phyloP scores from a whole-genome alignment of 2,888 invertebrate genomes.

The Pimpla rufipes region DNA sequence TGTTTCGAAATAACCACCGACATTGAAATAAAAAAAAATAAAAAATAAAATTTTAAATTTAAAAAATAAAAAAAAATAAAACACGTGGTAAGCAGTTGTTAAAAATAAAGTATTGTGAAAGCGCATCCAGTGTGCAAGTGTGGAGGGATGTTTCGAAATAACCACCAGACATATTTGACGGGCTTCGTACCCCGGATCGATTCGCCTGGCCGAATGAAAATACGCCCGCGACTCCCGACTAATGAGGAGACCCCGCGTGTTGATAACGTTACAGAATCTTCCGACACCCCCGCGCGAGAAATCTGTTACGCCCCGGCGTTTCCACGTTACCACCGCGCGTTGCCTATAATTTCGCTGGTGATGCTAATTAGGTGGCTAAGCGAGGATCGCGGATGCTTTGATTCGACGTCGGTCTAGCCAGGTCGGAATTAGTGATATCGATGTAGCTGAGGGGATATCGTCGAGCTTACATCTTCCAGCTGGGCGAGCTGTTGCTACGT shows the following conservation, averaged over 20 bases:
- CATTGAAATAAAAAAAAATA: too few relatives aligned
- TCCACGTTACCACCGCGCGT: conserved; percentile 12
- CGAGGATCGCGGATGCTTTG: conserved; percentile 18
- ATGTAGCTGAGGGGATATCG: background rate
- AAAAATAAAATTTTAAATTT: too few relatives aligned
- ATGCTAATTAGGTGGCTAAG: conserved; percentile 37
- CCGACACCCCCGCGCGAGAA: conserved; percentile 14
- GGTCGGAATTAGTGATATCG: background rate
- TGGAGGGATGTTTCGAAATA: background rate
- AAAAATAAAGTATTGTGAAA: background rate
- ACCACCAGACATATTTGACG: background rate
- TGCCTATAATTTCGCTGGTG: conserved; percentile 26
- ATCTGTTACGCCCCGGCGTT: conserved; percentile 15
- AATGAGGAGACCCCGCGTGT: background rate
- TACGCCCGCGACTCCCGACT: background rate
- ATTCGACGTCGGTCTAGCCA: background rate
- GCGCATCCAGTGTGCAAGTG: background rate
- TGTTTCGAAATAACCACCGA: conserved; percentile 2
- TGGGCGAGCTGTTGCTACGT: too few relatives aligned
- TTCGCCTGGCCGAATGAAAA: background rate
- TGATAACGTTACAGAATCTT: conserved; percentile 2
- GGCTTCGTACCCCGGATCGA: conserved; percentile 2
- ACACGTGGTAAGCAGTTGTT: too few relatives aligned
- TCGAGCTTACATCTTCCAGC: too few relatives aligned
- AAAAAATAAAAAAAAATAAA: too few relatives aligned